Evolutionary conservation across 30 jellyfish, hydroid and myxozoan species (phyloP).

Genomic region (Phacellophora camtschatica): DNA sequence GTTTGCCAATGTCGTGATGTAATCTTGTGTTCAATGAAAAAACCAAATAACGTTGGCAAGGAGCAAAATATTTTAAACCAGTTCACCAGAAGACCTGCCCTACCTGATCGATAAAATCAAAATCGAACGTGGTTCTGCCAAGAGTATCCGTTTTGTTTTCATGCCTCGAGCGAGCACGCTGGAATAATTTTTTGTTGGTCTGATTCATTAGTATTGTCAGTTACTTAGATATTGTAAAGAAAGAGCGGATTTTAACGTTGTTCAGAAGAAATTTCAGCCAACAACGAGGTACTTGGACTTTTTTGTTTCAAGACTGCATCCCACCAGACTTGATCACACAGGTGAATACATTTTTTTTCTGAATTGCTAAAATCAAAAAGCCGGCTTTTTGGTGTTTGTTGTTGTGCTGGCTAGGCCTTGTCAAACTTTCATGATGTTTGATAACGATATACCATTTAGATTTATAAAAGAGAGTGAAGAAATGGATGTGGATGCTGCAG

Average conservation of each 20-base stretch:
- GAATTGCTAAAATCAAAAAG: not conserved
- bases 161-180: constrained; percentile 6
- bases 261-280: too few species aligned
- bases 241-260: too few species aligned
- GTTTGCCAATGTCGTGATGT: constrained; percentile 27
- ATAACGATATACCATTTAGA: constrained; percentile 55
- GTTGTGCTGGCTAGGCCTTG: constrained; percentile 17
- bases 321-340: not conserved
- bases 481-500: constrained; percentile 83
- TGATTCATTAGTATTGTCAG: not conserved
- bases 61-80: not conserved
- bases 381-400: constrained; percentile 15
- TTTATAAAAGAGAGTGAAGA: constrained; percentile 9
- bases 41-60: too few species aligned
- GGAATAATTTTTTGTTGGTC: not conserved
- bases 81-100: not conserved
- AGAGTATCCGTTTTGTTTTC: not conserved
- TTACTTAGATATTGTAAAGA: not conserved
- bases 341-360: constrained; percentile 3
- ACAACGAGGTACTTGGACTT: not conserved
- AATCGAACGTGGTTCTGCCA: too few species aligned
- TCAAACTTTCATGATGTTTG: not conserved
- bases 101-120: too few species aligned
- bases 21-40: too few species aligned
- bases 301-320: not conserved